These are phyloP conservation scores for Dicrurus megarhynchus DNA, from an alignment of 2,113 vertebrate species.

Conservation along the genomic window DNA sequence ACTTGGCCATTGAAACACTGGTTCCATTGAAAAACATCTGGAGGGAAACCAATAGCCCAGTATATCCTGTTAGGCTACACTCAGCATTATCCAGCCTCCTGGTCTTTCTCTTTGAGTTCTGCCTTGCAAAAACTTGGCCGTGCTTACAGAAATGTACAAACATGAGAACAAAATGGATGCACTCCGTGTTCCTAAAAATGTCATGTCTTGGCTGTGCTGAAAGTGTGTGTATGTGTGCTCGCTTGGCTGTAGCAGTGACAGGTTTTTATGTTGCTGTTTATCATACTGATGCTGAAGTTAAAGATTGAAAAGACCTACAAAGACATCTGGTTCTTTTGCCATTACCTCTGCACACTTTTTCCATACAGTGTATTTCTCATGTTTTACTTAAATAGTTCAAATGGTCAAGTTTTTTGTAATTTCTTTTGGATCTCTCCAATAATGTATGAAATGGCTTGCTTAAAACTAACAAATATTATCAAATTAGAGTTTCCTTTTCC, in stretches of 20 bases:
- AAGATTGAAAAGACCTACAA: background rate
- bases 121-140: conserved; percentile 35
- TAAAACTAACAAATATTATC: background rate
- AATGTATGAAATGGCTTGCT: background rate
- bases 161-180: conserved; percentile 42
- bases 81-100: conserved; percentile 30
- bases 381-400: background rate
- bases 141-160: conserved; percentile 30
- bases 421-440: background rate
- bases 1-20: conserved; percentile 44
- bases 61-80: conserved; percentile 27
- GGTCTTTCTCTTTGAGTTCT: conserved; percentile 39
- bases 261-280: conserved; percentile 25
- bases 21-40: conserved; percentile 53
- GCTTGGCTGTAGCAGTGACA: background rate
- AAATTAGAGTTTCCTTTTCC: background rate
- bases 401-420: background rate
- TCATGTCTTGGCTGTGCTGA: conserved; percentile 20
- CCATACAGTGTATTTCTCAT: background rate
- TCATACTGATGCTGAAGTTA: background rate
- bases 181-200: conserved; percentile 49
- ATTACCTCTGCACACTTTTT: conserved; percentile 10
- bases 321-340: conserved; percentile 36
- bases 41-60: conserved; percentile 13
- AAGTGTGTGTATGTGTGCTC: background rate